phyloP scores from a whole-genome alignment of 2,113 vertebrate species.

The Collichthys lucidus region DNA sequence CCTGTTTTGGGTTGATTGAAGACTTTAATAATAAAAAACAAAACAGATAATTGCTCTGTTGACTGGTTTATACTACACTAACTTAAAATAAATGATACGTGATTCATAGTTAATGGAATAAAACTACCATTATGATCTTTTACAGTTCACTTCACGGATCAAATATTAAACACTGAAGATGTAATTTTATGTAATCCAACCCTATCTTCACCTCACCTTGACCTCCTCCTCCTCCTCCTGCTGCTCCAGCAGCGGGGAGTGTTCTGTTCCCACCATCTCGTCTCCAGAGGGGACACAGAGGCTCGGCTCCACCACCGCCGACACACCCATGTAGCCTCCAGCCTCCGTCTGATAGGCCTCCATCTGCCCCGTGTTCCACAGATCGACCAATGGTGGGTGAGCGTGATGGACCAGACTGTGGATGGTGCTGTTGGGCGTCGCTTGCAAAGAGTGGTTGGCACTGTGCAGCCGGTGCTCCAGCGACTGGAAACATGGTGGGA shows the following conservation, averaged over 20 bases:
- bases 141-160: slow-evolving; percentile 1
- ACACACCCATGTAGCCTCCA: slow-evolving; percentile 85
- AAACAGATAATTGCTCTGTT: neutral
- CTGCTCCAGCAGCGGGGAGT: slow-evolving; percentile 90
- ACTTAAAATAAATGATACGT: neutral
- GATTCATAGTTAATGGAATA: neutral
- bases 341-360: slow-evolving; percentile 85
- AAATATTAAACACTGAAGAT: slow-evolving; percentile 21
- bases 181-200: slow-evolving; percentile 33
- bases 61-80: neutral
- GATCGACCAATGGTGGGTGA: slow-evolving; percentile 89
- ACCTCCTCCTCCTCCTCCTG: slow-evolving; percentile 84
- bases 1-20: too few species aligned
- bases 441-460: slow-evolving; percentile 85
- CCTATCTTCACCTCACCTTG: slow-evolving; percentile 76
- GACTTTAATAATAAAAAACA: neutral
- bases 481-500: slow-evolving; percentile 64
- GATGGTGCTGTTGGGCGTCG: slow-evolving; percentile 87
- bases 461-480: slow-evolving; percentile 84
- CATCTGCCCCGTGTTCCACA: slow-evolving; percentile 88
- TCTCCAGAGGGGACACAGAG: slow-evolving; percentile 76
- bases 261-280: slow-evolving; percentile 86
- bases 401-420: slow-evolving; percentile 85
- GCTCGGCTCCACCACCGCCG: slow-evolving; percentile 84
- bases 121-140: neutral